A percentile compares a stretch with the other conserved stretches of the same genome.
Evolutionary conservation across 2,113 vertebrate species (phyloP).

Genomic region (Erpornis zantholeuca): DNA sequence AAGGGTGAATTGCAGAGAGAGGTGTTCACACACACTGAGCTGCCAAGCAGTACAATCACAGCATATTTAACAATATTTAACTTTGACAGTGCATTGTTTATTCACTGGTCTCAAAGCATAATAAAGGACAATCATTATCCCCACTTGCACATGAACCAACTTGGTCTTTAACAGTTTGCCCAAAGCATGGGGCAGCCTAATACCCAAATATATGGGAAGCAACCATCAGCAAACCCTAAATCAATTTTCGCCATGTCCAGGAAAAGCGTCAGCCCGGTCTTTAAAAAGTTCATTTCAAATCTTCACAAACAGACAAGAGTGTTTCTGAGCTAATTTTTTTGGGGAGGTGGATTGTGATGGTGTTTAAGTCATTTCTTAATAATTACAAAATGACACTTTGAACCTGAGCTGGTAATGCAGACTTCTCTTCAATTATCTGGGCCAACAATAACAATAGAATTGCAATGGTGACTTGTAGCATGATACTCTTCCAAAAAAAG

Average conservation of each 20-base stretch:
- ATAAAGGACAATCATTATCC: neutral
- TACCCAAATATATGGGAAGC: neutral
- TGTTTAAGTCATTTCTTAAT: neutral
- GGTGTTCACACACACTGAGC: neutral
- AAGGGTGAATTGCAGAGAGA: neutral
- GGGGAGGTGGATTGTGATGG: fast-evolving
- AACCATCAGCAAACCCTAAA: neutral
- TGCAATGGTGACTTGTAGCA: neutral
- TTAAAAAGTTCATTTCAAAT: neutral
- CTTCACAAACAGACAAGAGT: neutral
- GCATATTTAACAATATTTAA: neutral
- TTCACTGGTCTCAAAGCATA: neutral
- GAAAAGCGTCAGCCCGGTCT: neutral
- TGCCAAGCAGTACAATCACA: neutral
- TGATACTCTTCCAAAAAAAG: neutral
- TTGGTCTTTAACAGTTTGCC: neutral
- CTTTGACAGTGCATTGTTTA: neutral
- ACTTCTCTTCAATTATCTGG: neutral
- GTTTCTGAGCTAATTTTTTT: neutral
- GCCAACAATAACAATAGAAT: neutral
- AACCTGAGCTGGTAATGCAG: neutral
- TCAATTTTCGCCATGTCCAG: neutral
- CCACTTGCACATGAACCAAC: neutral
- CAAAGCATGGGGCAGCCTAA: neutral
- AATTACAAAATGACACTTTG: neutral